Base-by-base conservation (phyloP, 1,140 invertebrate species). In the Babylonia areolata region DNA sequence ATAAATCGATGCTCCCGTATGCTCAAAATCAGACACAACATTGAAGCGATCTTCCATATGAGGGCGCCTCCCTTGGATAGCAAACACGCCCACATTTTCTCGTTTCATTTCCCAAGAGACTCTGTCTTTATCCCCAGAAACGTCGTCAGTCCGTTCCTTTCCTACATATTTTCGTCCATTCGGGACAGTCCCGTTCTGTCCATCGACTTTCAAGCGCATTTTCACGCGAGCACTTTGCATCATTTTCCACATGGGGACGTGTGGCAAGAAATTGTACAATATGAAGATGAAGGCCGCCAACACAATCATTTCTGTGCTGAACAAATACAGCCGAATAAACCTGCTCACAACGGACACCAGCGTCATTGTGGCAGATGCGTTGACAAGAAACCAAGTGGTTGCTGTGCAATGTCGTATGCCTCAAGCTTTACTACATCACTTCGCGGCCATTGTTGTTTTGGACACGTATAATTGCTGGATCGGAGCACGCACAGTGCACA, bases 21-120 rank as follows among this genome's bases (percentile, higher is more conserved):
- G 84, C 85, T 94, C 91, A 15, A 94, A 88, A 85, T 97, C 96
- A 92, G 96, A 96, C 87, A 97, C 96, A 51, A 97, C 96, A 71
- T 97, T 97, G 93, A 97, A 98, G 89, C 97, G 96, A 94, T 99
- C 98, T 95, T 99, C 98, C 98, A 99, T 99, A 82, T 97, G 96
- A 81, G 96, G 96, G 92, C 98, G 95, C 77, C 97, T 95, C 28
- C 98, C 98, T 94, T 98, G 97, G 58, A 98, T 96, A 28, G 98
- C 98, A 95, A 97, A 98, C 75, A 96, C 97, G 35, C 97, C 97
- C 90, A 97, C 96, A 86, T 96, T 95, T 15, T 95, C 95, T 86
- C 96, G 95, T 91, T 96, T 96, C 71, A 97, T 94, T 92, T 98
- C 96, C 97, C 97, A 98, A 28, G 92, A 91, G 15, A 89, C 91